Conservation (phyloP, 2,888 invertebrate species). For the Heliconius ismenius region DNA sequence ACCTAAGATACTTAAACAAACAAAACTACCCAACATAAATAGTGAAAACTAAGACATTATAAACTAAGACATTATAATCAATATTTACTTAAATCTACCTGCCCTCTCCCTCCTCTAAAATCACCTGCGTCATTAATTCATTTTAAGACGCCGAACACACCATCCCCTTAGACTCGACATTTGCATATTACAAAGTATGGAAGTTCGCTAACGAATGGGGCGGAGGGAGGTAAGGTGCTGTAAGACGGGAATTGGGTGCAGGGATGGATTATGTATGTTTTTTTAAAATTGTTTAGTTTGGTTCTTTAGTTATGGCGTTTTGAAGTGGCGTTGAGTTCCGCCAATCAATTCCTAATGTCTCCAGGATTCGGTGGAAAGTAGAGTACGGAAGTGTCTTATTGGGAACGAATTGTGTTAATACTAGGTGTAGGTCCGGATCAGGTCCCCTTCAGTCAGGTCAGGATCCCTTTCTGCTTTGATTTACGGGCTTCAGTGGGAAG, state of each 20-base stretch:
- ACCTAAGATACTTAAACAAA: neutral
- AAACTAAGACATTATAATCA: constrained; percentile 41
- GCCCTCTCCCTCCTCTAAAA: constrained; percentile 52
- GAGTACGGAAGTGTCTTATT: neutral
- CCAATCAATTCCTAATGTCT: neutral
- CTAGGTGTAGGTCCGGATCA: too few species aligned
- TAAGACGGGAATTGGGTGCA: constrained; percentile 80
- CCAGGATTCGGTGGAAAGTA: neutral
- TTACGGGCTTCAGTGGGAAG: neutral
- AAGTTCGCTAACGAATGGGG: constrained; percentile 76
- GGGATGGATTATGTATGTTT: constrained; percentile 53
- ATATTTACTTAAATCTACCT: constrained; percentile 41
- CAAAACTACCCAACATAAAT: constrained; percentile 33
- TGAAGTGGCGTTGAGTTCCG: neutral
- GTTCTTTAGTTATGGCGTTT: neutral
- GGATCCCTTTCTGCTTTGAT: too few species aligned
- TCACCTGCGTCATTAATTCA: constrained; percentile 81
- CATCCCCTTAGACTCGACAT: constrained; percentile 74
- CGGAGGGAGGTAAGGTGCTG: constrained; percentile 58
- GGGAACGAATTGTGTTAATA: neutral
- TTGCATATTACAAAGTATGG: constrained; percentile 83
- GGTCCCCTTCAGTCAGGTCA: too few species aligned
- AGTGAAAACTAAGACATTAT: constrained; percentile 36
- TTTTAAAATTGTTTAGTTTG: neutral
- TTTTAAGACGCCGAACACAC: constrained; percentile 76